Percentiles rank a stretch among this genome's conserved stretches.
phyloP scores from a whole-genome alignment of 64 coral and sea anemone species.

The Orbicella faveolata region DNA sequence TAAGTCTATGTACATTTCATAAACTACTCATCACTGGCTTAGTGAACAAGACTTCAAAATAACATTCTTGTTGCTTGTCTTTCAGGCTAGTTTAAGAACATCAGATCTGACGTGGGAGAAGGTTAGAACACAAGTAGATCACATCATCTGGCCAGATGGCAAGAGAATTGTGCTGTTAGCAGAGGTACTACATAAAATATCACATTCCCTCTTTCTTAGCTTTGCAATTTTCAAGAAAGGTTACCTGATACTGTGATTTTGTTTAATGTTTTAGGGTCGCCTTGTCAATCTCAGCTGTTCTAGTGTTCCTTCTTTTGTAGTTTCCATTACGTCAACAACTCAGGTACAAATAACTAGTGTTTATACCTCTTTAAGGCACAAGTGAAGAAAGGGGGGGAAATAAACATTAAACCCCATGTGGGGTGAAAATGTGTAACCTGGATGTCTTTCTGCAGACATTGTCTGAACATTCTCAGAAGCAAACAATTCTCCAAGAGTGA shows the following conservation, averaged over 20 bases:
- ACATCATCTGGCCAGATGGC: constrained; percentile 99
- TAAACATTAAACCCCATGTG: too few species aligned
- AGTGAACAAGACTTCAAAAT: neutral
- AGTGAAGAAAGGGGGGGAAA: too few species aligned
- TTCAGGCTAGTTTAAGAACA: constrained; percentile 93
- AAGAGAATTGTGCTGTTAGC: constrained; percentile 97
- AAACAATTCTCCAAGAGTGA: too few species aligned
- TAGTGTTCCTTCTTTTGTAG: constrained; percentile 99
- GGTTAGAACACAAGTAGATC: constrained; percentile 99
- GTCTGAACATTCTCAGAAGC: too few species aligned
- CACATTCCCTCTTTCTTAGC: too few species aligned
- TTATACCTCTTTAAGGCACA: neutral
- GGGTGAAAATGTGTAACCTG: too few species aligned
- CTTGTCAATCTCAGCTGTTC: constrained; percentile 99
- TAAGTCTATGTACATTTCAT: too few species aligned
- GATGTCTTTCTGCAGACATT: too few species aligned
- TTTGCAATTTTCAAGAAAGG: too few species aligned
- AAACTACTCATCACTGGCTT: too few species aligned
- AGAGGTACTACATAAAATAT: constrained; percentile 54
- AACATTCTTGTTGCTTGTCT: neutral
- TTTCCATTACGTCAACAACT: constrained; percentile 97
- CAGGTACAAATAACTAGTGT: constrained; percentile 52
- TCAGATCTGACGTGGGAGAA: constrained; percentile 98
- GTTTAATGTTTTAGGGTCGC: constrained; percentile 70
- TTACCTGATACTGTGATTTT: neutral